Evolutionary conservation across 2,797 vertebrate species (phyloP).

Genomic region (Vireo griseus): DNA sequence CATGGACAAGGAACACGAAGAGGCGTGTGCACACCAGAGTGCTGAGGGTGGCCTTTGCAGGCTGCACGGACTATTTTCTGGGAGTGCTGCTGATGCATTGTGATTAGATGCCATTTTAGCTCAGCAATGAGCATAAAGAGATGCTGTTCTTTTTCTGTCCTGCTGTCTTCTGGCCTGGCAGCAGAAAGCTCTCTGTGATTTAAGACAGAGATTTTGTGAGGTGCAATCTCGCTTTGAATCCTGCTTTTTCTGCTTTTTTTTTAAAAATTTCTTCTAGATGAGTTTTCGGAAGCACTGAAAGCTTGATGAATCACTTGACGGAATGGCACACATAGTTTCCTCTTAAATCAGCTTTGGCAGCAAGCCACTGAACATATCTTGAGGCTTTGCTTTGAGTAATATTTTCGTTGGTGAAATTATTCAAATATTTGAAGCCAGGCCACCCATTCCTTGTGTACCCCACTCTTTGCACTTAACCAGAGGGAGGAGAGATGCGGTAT

Average conservation of each 20-base stretch:
- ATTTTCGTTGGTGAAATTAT: constrained; percentile 18
- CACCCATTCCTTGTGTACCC: background rate
- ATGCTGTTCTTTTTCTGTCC: background rate
- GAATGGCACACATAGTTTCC: constrained; percentile 48
- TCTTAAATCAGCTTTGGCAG: constrained; percentile 50
- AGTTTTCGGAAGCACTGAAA: background rate
- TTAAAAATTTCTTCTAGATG: background rate
- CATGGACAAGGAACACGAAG: accelerated
- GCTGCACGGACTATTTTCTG: background rate
- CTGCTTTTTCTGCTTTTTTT: background rate
- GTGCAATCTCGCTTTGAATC: background rate
- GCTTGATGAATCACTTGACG: constrained; percentile 29
- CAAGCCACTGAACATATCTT: background rate
- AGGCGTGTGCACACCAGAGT: background rate
- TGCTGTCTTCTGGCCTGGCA: background rate
- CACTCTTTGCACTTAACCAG: background rate
- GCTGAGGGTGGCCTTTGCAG: background rate
- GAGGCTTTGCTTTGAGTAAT: background rate
- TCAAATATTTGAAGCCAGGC: background rate
- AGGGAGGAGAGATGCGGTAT: background rate
- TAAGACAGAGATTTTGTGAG: background rate
- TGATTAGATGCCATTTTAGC: constrained; percentile 15
- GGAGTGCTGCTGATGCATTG: background rate
- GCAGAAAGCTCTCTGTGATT: background rate
- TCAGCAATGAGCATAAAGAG: accelerated